These are phyloP conservation scores for Leuciscus idus DNA, from an alignment of 2,113 vertebrate genomes.

Conservation along the genomic window DNA sequence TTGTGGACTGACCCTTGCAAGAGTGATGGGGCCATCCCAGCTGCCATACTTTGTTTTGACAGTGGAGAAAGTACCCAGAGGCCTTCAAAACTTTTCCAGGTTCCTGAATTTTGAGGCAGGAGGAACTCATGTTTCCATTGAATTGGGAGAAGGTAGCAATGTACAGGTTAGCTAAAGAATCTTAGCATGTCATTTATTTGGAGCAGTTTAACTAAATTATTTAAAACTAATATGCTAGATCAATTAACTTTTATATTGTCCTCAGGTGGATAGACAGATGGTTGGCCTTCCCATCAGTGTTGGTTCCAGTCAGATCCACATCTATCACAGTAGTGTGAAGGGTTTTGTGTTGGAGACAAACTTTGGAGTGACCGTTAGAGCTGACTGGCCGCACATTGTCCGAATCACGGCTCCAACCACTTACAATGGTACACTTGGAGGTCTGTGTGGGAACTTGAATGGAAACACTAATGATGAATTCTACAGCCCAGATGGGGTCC, in stretches of 20 bases:
- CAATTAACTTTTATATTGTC: not conserved
- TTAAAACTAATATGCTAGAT: not conserved
- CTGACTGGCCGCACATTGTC: constrained; percentile 65
- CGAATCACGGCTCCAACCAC: constrained; percentile 61
- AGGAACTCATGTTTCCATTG: too few relatives aligned
- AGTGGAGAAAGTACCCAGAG: too few relatives aligned
- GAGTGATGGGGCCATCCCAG: too few relatives aligned
- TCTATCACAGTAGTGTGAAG: constrained; percentile 64
- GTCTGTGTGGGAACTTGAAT: constrained; percentile 71
- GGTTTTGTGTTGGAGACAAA: constrained; percentile 63
- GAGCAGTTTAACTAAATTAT: too few relatives aligned
- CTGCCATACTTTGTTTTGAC: too few relatives aligned
- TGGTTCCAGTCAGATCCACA: constrained; percentile 2
- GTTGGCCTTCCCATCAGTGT: constrained; percentile 61
- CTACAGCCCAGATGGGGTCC: constrained; percentile 56
- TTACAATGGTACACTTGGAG: constrained; percentile 64
- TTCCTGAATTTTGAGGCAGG: too few relatives aligned
- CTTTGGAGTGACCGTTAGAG: constrained; percentile 67
- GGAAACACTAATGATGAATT: constrained; percentile 61
- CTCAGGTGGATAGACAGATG: constrained; percentile 66
- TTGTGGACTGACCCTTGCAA: too few relatives aligned
- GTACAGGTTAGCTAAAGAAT: too few relatives aligned
- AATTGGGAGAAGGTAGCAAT: too few relatives aligned
- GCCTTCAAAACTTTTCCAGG: too few relatives aligned
- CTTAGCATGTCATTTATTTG: too few relatives aligned